Conservation (phyloP, 2,888 invertebrate species). For the Homarus gammarus region DNA sequence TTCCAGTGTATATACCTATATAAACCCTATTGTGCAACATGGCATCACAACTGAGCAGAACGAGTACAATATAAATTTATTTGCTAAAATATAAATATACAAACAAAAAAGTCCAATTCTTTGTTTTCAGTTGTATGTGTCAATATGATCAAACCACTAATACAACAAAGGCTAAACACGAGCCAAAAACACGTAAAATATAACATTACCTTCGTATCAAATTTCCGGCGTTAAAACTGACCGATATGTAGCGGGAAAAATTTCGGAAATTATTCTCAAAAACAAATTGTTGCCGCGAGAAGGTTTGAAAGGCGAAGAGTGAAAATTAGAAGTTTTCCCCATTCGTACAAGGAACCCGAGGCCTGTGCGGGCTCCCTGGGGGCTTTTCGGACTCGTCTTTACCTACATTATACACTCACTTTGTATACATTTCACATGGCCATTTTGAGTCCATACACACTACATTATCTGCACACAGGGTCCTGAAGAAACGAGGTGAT, state of each 20-base stretch:
- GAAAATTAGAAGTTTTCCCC: conserved; percentile 66
- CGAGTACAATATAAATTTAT: not conserved
- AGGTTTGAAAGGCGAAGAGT: conserved; percentile 67
- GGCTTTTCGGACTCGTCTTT: not conserved
- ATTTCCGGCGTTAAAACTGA: conserved; percentile 31
- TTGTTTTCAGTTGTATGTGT: not conserved
- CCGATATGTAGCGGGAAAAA: conserved; percentile 55
- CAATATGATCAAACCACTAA: conserved; percentile 5
- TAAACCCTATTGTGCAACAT: not conserved
- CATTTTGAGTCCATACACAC: conserved; percentile 69
- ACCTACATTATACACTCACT: conserved; percentile 17
- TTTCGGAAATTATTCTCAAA: conserved; percentile 65
- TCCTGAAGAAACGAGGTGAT: conserved; percentile 72
- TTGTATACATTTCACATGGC: conserved; percentile 48
- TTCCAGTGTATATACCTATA: not conserved
- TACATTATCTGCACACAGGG: conserved; percentile 68
- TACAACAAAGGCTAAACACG: conserved; percentile 16
- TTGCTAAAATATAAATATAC: not conserved
- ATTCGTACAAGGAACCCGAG: conserved; percentile 49
- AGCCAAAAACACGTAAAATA: not conserved
- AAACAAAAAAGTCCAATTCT: not conserved
- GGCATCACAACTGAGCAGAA: not conserved
- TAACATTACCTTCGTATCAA: conserved; percentile 9
- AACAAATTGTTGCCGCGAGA: conserved; percentile 67
- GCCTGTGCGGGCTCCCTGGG: not conserved